Conservation (phyloP, 53 echinoderm and acorn worm genomes). For the Crossaster papposus region DNA sequence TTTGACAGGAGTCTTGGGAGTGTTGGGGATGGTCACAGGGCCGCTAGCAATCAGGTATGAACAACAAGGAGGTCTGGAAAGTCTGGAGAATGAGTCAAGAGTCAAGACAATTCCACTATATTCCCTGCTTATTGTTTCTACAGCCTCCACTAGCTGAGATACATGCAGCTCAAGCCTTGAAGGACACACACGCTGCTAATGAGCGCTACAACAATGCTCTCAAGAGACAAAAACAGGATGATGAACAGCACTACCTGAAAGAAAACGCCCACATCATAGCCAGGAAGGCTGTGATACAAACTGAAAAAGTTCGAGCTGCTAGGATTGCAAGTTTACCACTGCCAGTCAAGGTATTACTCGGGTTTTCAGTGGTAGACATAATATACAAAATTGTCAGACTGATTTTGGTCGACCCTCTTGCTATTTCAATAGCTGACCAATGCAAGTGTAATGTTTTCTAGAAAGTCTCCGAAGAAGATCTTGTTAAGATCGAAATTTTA, state of each 20-base stretch:
- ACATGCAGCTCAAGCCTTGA: conserved; percentile 57
- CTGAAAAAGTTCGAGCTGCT: conserved; percentile 85
- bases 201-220: conserved; percentile 76
- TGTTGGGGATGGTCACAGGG: conserved; percentile 82
- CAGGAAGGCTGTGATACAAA: conserved; percentile 77
- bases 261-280: conserved; percentile 86
- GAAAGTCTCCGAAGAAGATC: too few species aligned
- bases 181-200: conserved; percentile 70
- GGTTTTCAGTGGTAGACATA: background rate
- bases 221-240: conserved; percentile 55
- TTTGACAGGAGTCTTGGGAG: conserved; percentile 70
- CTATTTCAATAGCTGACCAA: background rate
- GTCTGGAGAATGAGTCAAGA: too few species aligned
- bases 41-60: conserved; percentile 80
- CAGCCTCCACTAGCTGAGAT: conserved; percentile 82
- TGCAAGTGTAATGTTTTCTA: background rate
- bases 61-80: background rate
- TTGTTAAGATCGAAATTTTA: too few species aligned
- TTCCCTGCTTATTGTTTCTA: background rate
- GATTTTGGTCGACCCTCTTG: too few species aligned
- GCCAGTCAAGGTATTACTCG: conserved; percentile 50
- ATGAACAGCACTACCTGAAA: conserved; percentile 76
- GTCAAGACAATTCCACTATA: too few species aligned
- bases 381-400: too few species aligned
- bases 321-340: conserved; percentile 84